Base-by-base conservation (phyloP, 2,888 invertebrate genomes). In the Scaptomyza reducta region DNA sequence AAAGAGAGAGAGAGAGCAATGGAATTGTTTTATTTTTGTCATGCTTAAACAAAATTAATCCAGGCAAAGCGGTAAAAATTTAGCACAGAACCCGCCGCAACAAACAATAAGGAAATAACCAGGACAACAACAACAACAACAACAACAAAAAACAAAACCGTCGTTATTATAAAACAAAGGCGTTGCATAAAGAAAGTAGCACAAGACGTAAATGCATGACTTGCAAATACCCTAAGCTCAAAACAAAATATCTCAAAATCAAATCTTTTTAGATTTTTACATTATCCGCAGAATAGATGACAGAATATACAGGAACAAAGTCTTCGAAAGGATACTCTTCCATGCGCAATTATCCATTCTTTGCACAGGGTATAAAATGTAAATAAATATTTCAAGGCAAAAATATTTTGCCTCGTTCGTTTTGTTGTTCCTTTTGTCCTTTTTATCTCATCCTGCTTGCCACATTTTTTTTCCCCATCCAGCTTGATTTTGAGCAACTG, bases 371-470 rank as follows among this genome's bases (percentile, higher is more conserved):
- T 50, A 51, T 38, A 46, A 29, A 58, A 62, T 77, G 75, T 70
- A 80, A 75, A 83, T 77, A 70, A 77, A 80, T 78, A 75, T 83
- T 79, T 80, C 50, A 73, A 70, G 53, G 67, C 58, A 65, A 75
- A 62, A 69, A 70, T 72, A 66, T 70, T 77, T 75, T 74, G 42
- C 11, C 7, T 60, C 33, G 10, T 45, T 59, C 44, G 44, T 22
- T 47, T 51, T 64, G 60, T 31, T 14, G 10, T 18, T 29, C 29
- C 16, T 33, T 47, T 56, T 35, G 5, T 57, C 41, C 41, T 33
- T 55, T 62, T 66, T 58, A 46, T 66, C 38, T 61, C 22, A 60
- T 46, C 49, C 42, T 18, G 38, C 56, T 54, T 74, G 11, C 18
- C 25, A 33, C 22, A n/a, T 61, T 27, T 45, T 59, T 63, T 49